Evolutionary conservation across 2,888 invertebrate genomes (phyloP), one percentile per base, ranked within the genome.

Genomic region (Catocala sponsa): DNA sequence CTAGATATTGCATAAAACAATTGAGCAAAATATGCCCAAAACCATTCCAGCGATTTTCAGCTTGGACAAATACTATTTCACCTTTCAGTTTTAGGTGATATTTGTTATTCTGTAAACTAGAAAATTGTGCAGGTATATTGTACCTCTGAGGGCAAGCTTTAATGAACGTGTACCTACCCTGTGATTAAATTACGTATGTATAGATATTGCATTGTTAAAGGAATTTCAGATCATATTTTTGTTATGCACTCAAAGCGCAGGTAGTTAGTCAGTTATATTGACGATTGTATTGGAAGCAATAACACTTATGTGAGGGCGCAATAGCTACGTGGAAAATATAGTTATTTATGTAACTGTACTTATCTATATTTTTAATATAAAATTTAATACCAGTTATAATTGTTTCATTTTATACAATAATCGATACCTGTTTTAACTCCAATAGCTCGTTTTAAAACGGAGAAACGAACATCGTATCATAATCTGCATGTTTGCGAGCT

Each of bases 281-380:
- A 51, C 13, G 49, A 68, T 63, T 71, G 63, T 70, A 74, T 74
- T 70, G 67, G 67, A 84, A 88, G 88, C 88, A 89, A 88, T 88
- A 88, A 82, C 62, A 71, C 43, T 42, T 10, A 33, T 78, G 74
- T 71, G 63, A 71, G 77, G 82, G 74, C 70, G 66, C 77, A 70
- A 76, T 72, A 74, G 72, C 71, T 61, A 67, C 70, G 63, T 64
- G 70, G 70, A 72, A 74, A 73, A 56, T 72, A 76, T 72, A 78
- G 78, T 81, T 81, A 86, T 79, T 79, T 82, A 38, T 38, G 35
- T 38, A 76, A 76, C 78, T 84, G 84, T 89, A 85, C 42, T 32
- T 88, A 88, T 91, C 38, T 88, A 88, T 91, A 89, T 91, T 91
- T 91, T 91, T 87, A 89, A 85, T 89, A 91, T 76, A 90, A 89